Conservation (phyloP, 2,797 vertebrate species). For the Anomalospiza imberbis region DNA sequence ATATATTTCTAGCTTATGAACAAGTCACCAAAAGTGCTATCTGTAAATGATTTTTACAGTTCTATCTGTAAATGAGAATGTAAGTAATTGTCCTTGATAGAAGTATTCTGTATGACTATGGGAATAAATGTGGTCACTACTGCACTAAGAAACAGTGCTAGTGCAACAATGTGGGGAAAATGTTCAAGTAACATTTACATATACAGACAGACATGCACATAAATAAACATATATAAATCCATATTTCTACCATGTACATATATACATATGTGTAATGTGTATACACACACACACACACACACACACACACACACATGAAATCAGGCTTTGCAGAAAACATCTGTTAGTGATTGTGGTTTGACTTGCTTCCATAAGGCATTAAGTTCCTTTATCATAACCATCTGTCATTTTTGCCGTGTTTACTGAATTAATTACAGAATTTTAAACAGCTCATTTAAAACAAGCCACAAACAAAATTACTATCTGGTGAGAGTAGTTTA, state of each 20-base stretch:
- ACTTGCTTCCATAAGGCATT: constrained; percentile 47
- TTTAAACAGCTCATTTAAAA: constrained; percentile 63
- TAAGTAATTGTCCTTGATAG: background rate
- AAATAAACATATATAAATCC: background rate
- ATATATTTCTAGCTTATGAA: background rate
- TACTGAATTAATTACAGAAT: constrained; percentile 65
- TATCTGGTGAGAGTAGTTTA: constrained; percentile 37
- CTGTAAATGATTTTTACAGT: background rate
- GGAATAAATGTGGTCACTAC: background rate
- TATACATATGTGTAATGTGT: background rate
- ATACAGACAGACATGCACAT: background rate
- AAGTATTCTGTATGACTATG: background rate
- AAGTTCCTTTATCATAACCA: constrained; percentile 58
- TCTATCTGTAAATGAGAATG: background rate
- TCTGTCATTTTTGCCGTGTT: constrained; percentile 61
- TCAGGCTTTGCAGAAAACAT: constrained; percentile 47
- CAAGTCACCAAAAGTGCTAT: background rate
- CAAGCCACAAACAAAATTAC: constrained; percentile 43
- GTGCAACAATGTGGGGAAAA: background rate
- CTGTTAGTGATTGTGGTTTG: constrained; percentile 53
- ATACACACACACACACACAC: background rate
- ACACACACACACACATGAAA: background rate
- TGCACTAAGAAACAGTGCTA: background rate
- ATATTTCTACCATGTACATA: background rate
- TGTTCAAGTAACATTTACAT: background rate